phyloP scores from a whole-genome alignment of 2,888 invertebrate species.

The Erynnis tages region DNA sequence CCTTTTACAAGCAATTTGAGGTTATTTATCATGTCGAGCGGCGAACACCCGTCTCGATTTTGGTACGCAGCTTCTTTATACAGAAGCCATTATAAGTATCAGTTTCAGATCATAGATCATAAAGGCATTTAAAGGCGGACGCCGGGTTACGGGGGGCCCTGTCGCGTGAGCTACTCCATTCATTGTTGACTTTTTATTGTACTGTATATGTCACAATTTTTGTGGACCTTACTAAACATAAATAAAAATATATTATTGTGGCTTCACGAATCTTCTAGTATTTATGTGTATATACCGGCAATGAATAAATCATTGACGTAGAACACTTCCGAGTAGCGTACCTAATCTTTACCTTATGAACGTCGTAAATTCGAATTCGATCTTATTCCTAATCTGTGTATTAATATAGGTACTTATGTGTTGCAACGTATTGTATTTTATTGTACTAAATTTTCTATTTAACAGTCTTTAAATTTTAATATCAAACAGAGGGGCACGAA shows the following conservation, averaged over 20 bases:
- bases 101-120: conserved; percentile 81
- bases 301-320: conserved; percentile 65
- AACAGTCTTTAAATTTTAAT: too few relatives aligned
- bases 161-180: conserved; percentile 57
- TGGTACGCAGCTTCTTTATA: conserved; percentile 74
- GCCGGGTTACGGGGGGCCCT: conserved; percentile 71
- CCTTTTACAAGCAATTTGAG: conserved; percentile 77
- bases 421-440: too few relatives aligned
- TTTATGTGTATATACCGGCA: conserved; percentile 55
- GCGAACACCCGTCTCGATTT: conserved; percentile 55
- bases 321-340: conserved; percentile 50
- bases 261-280: conserved; percentile 55
- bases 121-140: conserved; percentile 69
- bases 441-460: too few relatives aligned
- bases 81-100: conserved; percentile 81
- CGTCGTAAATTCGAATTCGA: conserved; percentile 74
- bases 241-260: conserved; percentile 64
- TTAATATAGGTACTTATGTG: conserved; percentile 64
- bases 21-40: conserved; percentile 72
- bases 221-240: conserved; percentile 64
- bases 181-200: conserved; percentile 75
- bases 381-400: too few relatives aligned
- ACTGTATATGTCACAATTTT: conserved; percentile 67
- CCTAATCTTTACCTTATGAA: conserved; percentile 76
- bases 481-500: neutral